These are phyloP conservation scores for Pseudorhombus dupliciocellatus DNA, from an alignment of 2,113 vertebrate species.

Conservation along the genomic window DNA sequence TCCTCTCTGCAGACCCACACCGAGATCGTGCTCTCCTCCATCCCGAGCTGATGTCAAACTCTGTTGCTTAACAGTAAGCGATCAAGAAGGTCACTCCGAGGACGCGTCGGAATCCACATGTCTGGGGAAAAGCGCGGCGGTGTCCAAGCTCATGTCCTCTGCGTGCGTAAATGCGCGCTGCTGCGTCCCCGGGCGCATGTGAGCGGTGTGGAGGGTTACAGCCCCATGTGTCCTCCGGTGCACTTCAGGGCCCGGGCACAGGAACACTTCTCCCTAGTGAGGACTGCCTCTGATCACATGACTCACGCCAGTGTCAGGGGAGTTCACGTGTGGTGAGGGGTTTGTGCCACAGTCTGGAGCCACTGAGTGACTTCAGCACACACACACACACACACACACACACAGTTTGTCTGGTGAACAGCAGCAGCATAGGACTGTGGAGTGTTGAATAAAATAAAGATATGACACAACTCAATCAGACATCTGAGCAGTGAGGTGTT, in stretches of 20 bases:
- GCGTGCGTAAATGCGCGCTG: constrained; percentile 25
- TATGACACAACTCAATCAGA: too few species aligned
- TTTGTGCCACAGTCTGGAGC: neutral
- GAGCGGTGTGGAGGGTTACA: constrained; percentile 10
- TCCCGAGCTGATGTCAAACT: constrained; percentile 40
- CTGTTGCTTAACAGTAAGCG: neutral
- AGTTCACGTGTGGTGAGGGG: neutral
- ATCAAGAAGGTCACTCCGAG: neutral
- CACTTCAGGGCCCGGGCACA: constrained; percentile 10
- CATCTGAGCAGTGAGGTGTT: too few species aligned
- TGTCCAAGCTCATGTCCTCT: neutral
- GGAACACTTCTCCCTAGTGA: constrained; percentile 26
- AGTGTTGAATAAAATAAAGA: too few species aligned
- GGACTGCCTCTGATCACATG: constrained; percentile 62
- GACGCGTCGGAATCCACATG: constrained; percentile 11
- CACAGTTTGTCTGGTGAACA: too few species aligned
- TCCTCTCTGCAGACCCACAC: constrained; percentile 96
- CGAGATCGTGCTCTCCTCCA: constrained; percentile 89
- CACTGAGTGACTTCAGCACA: neutral
- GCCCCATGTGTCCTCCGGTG: constrained; percentile 19
- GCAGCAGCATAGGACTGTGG: too few species aligned
- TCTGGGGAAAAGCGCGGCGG: neutral
- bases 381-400: too few species aligned
- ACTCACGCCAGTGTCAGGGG: constrained; percentile 4
- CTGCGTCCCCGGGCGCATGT: neutral